These are phyloP conservation scores for Rostratula benghalensis DNA, from an alignment of 2,113 vertebrate genomes.

Conservation along the genomic window DNA sequence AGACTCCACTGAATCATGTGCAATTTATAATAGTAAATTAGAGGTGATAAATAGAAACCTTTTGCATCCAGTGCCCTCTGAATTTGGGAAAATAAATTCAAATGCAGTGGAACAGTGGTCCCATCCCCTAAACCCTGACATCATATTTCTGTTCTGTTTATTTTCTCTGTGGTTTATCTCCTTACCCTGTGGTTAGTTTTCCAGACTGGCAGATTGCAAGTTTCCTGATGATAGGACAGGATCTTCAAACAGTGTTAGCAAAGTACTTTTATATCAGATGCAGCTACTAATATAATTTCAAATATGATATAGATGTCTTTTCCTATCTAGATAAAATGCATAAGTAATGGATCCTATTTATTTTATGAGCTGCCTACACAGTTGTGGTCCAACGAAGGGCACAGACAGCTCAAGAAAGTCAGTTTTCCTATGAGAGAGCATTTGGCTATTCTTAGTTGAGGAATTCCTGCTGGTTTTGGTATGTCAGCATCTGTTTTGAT, in stretches of 20 bases:
- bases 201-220: not conserved
- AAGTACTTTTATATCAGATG: not conserved
- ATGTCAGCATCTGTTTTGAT: not conserved
- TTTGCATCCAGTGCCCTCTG: not conserved
- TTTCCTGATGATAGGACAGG: not conserved
- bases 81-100: not conserved
- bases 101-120: not conserved
- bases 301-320: not conserved
- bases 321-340: not conserved
- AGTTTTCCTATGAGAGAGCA: not conserved
- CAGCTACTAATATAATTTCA: not conserved
- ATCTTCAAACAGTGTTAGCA: not conserved
- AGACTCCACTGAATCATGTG: not conserved
- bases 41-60: not conserved
- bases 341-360: not conserved
- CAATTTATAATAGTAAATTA: constrained; percentile 1
- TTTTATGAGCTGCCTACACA: not conserved
- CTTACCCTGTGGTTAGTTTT: not conserved
- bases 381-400: not conserved
- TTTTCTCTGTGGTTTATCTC: not conserved
- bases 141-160: not conserved
- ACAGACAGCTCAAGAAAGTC: not conserved
- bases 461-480: constrained; percentile 40
- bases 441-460: constrained; percentile 3
- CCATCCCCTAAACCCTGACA: not conserved